Conservation (phyloP, 2,797 vertebrate species). For the Gymnopithys bicolor region DNA sequence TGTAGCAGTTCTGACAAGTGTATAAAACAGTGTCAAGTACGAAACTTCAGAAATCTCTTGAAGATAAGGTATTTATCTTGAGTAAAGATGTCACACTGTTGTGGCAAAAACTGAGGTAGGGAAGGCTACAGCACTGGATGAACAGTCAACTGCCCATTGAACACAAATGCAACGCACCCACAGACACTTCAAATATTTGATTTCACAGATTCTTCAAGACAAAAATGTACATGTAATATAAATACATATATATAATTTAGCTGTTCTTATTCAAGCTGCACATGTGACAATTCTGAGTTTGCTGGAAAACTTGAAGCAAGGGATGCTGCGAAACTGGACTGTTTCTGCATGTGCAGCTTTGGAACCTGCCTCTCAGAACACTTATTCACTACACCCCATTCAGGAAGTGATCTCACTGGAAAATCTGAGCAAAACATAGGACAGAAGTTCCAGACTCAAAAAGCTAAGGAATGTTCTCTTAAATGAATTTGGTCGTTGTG, state of each 20-base stretch:
- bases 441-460: conserved; percentile 42
- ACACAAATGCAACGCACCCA: neutral
- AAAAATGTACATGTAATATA: neutral
- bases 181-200: neutral
- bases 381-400: neutral
- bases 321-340: neutral
- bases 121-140: neutral
- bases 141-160: neutral
- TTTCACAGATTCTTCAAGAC: neutral
- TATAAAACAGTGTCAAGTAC: neutral
- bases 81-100: neutral
- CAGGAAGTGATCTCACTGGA: conserved; percentile 64
- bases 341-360: neutral
- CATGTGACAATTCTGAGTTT: neutral
- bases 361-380: conserved; percentile 32
- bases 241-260: neutral
- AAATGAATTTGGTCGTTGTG: neutral
- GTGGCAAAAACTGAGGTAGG: neutral
- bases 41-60: neutral
- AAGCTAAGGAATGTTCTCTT: conserved; percentile 47
- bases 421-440: conserved; percentile 50
- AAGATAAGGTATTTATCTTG: neutral
- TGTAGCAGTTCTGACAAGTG: neutral
- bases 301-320: neutral
- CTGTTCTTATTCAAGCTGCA: neutral